Conservation (phyloP, 2,113 vertebrate species). For the Cairina moschata region DNA sequence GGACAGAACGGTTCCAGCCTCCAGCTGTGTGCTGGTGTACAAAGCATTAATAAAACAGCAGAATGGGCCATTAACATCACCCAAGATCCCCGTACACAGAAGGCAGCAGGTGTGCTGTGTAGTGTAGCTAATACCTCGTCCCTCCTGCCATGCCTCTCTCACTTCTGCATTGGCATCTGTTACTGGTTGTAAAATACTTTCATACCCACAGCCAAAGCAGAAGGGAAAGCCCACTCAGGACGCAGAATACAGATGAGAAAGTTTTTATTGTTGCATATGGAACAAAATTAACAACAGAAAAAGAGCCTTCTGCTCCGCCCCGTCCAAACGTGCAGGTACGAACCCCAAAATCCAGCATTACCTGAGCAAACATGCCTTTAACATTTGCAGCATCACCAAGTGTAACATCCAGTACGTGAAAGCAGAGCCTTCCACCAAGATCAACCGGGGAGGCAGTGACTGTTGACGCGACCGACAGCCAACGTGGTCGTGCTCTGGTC, state of each 20-base stretch:
- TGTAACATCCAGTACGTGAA: fast-evolving
- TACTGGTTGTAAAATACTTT: fast-evolving
- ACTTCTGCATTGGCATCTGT: fast-evolving
- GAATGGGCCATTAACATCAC: fast-evolving
- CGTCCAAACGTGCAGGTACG: fast-evolving
- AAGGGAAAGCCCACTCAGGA: neutral
- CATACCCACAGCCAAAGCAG: fast-evolving
- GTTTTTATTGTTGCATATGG: neutral
- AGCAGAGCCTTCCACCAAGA: neutral
- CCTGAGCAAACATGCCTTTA: neutral
- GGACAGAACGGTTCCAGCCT: neutral
- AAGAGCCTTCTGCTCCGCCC: neutral
- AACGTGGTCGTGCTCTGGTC: fast-evolving
- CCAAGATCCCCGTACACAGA: no score
- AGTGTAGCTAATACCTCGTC: fast-evolving
- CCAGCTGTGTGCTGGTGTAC: fast-evolving
- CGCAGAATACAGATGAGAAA: fast-evolving
- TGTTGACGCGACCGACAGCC: neutral
- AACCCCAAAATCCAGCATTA: fast-evolving
- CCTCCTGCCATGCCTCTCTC: fast-evolving
- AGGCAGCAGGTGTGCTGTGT: fast-evolving
- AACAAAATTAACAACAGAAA: neutral
- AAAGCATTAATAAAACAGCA: neutral
- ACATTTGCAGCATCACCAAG: fast-evolving
- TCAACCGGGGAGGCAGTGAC: neutral